phyloP scores from a whole-genome alignment of 2,888 invertebrate species.

The Prosopocoilus inquinatus region DNA sequence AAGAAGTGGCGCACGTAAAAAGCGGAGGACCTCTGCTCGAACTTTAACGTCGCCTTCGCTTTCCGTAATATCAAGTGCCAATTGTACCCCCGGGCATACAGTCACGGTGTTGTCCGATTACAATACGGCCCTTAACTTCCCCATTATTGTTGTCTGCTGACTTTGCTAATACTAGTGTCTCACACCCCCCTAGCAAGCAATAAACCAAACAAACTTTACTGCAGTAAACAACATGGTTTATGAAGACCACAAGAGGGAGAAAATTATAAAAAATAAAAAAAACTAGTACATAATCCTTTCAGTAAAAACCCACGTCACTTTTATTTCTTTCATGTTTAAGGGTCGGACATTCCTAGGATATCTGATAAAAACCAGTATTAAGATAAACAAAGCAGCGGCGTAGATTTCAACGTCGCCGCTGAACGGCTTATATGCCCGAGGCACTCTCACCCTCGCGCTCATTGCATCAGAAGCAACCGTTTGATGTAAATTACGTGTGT shows the following conservation, averaged over 20 bases:
- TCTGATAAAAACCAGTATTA: too few relatives aligned
- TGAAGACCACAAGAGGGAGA: neutral
- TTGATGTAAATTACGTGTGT: too few relatives aligned
- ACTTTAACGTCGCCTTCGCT: neutral
- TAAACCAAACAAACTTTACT: neutral
- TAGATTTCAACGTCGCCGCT: too few relatives aligned
- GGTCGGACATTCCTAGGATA: too few relatives aligned
- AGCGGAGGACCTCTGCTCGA: neutral
- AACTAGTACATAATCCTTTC: neutral
- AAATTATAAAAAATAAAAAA: neutral
- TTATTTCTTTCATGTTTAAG: too few relatives aligned
- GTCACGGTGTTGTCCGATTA: constrained; percentile 18
- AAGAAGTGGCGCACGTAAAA: neutral
- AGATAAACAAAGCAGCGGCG: too few relatives aligned
- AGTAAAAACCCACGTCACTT: too few relatives aligned
- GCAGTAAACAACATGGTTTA: too few relatives aligned
- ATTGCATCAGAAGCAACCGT: too few relatives aligned
- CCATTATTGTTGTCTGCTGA: constrained; percentile 1
- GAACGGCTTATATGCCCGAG: too few relatives aligned
- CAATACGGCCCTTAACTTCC: constrained; percentile 13
- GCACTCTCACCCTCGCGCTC: too few relatives aligned
- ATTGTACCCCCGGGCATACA: constrained; percentile 25
- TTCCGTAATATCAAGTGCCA: constrained; percentile 18
- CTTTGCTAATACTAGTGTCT: neutral
- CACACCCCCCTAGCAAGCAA: neutral